Evolutionary conservation across 2,113 vertebrate genomes (phyloP).

Genomic region (Seriola quinqueradiata): DNA sequence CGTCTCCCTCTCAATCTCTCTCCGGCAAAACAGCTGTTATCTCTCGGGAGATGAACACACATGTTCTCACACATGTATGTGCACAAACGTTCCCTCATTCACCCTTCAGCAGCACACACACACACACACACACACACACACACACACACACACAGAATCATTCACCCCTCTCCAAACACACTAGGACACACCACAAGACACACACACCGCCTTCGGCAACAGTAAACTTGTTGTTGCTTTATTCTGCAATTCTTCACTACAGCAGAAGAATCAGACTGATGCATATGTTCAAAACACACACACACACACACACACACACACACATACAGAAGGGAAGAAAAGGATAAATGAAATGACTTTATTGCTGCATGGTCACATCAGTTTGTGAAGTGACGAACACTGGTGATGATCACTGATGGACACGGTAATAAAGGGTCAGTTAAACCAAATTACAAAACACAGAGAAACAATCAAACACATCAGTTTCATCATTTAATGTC

Average conservation of each 20-base stretch:
- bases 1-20: conserved; percentile 32
- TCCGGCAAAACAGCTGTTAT: conserved; percentile 48
- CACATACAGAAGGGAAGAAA: not conserved
- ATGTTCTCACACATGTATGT: not conserved
- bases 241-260: conserved; percentile 68
- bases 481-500: no score
- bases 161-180: not conserved
- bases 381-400: not conserved
- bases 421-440: no score
- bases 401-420: no score
- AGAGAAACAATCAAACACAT: no score
- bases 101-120: not conserved
- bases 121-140: not conserved
- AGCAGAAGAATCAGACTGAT: conserved; percentile 58
- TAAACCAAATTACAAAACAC: no score
- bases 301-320: conserved; percentile 1
- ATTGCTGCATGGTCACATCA: not conserved
- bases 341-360: not conserved
- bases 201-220: conserved; percentile 26
- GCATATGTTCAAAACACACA: conserved; percentile 32
- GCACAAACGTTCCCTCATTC: conserved; percentile 20
- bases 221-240: conserved; percentile 50
- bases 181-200: conserved; percentile 7
- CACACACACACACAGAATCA: conserved; percentile 2
- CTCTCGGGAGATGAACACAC: conserved; percentile 36